These are phyloP conservation scores for Myotis pilosus DNA, from an alignment of 2,797 vertebrate species.

Conservation along the genomic window DNA sequence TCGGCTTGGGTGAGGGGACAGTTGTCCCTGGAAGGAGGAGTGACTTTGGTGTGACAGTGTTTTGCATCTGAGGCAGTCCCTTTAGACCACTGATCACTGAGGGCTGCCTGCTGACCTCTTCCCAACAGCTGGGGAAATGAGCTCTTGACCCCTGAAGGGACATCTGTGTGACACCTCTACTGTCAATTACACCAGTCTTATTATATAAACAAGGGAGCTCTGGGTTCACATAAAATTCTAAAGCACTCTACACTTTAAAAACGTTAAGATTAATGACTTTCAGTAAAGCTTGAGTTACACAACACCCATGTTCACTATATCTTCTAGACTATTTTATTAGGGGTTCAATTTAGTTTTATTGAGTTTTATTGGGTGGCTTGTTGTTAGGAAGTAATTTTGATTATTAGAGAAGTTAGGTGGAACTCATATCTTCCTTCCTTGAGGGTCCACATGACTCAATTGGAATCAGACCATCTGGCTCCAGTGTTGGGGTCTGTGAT, in stretches of 20 bases:
- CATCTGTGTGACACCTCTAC: background rate
- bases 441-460: background rate
- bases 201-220: accelerated
- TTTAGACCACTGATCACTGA: accelerated
- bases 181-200: accelerated
- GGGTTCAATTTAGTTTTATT: slow-evolving; percentile 51
- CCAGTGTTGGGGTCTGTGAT: accelerated
- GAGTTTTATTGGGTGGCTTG: slow-evolving; percentile 26
- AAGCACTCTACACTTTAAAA: background rate
- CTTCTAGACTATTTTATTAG: background rate
- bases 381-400: slow-evolving; percentile 55
- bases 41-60: accelerated
- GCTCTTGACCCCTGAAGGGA: background rate
- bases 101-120: too few species aligned
- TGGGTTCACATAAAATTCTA: accelerated
- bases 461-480: background rate
- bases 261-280: background rate
- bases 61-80: background rate
- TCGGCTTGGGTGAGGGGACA: accelerated
- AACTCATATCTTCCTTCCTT: slow-evolving; percentile 62
- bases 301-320: background rate
- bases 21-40: background rate
- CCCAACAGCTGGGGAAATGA: background rate
- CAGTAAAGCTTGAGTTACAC: too few species aligned
- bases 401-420: slow-evolving; percentile 45